Evolutionary conservation across 2,113 vertebrate species (phyloP).

Genomic region (Laticauda colubrina): DNA sequence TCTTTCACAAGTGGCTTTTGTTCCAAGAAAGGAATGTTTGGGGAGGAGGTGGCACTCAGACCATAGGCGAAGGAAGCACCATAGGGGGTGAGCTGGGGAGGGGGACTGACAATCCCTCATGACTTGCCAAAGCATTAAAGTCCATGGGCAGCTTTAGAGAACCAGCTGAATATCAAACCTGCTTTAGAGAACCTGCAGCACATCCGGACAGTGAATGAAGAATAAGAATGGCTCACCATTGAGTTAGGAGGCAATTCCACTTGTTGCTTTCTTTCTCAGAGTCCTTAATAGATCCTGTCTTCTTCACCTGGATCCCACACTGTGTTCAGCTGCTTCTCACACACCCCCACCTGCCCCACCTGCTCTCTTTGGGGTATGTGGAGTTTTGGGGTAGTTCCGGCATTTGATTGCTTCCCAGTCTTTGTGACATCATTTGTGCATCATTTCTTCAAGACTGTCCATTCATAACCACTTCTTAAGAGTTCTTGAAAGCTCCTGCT

Average conservation of each 20-base stretch:
- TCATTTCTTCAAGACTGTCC: neutral
- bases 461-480: neutral
- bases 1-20: neutral
- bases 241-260: neutral
- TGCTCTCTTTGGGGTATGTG: neutral
- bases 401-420: neutral
- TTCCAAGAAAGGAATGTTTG: neutral
- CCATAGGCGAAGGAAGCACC: neutral
- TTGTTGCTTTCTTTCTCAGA: neutral
- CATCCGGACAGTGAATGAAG: neutral
- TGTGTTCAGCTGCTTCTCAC: neutral
- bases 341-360: neutral
- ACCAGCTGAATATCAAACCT: neutral
- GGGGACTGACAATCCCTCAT: neutral
- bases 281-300: neutral
- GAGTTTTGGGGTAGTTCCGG: neutral
- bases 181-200: neutral
- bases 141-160: too few species aligned
- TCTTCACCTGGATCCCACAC: neutral
- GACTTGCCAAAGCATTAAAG: neutral
- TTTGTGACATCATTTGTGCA: neutral
- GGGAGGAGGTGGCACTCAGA: neutral
- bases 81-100: neutral
- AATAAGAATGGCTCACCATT: neutral
- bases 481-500: neutral